A percentile compares a stretch with the other conserved stretches of the same genome.
Conservation (phyloP, 2,888 invertebrate genomes). For the Tricholauxania praeusta region DNA sequence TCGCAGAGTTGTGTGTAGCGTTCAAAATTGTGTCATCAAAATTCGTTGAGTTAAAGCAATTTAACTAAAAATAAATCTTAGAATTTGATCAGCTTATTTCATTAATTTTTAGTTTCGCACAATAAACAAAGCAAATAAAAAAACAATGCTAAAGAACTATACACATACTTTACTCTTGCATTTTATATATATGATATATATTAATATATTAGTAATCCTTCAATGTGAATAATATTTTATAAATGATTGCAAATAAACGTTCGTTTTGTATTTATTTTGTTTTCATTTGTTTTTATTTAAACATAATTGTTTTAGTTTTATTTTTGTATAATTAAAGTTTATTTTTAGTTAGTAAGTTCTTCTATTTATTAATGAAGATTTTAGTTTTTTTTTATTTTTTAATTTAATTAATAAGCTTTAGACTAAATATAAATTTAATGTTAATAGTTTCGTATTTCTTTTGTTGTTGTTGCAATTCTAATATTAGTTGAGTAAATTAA, state of each 20-base stretch:
- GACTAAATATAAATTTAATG: conserved; percentile 20
- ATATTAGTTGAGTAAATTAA: conserved; percentile 22
- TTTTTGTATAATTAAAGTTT: no score
- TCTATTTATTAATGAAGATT: no score
- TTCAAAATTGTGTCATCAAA: no score
- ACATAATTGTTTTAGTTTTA: neutral
- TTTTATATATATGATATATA: conserved; percentile 1
- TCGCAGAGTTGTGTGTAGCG: no score
- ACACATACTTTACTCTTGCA: no score
- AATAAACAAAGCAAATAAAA: no score
- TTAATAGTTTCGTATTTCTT: conserved; percentile 12
- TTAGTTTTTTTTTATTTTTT: neutral
- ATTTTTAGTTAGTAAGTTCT: no score
- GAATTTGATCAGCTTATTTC: no score
- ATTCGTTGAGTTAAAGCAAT: no score
- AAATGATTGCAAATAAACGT: conserved; percentile 8
- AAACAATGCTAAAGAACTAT: no score
- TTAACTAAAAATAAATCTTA: no score
- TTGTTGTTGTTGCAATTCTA: neutral
- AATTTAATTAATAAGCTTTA: neutral
- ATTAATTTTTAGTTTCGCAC: no score
- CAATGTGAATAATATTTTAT: conserved; percentile 6
- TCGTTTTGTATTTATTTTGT: conserved; percentile 7
- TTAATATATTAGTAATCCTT: conserved; percentile 7
- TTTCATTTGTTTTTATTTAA: conserved; percentile 3